Conservation (phyloP, 2,113 vertebrate genomes). For the Vidua macroura region DNA sequence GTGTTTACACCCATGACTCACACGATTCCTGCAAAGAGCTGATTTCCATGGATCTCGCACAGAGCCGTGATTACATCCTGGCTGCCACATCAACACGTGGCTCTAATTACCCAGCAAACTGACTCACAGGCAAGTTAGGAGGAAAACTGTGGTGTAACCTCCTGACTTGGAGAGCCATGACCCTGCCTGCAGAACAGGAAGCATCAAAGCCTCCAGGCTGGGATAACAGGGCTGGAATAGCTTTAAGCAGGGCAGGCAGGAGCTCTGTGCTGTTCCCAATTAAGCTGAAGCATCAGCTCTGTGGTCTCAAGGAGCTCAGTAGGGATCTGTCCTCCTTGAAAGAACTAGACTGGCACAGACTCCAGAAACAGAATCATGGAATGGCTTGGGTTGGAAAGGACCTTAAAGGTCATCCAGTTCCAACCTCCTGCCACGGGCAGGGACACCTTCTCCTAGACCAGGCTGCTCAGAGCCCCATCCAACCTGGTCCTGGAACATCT, state of each 20-base stretch:
- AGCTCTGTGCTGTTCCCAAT: neutral
- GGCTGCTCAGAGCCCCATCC: neutral
- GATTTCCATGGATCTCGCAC: constrained; percentile 38
- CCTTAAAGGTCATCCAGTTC: neutral
- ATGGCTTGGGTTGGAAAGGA: neutral
- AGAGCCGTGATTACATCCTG: neutral
- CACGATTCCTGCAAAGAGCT: constrained; percentile 17
- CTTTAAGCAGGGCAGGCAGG: neutral
- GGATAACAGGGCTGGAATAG: neutral
- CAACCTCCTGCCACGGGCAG: neutral
- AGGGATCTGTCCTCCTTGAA: neutral
- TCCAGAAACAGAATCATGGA: neutral
- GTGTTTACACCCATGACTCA: constrained; percentile 63
- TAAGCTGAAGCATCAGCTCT: neutral
- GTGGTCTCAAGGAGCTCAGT: neutral
- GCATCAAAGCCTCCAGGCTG: neutral
- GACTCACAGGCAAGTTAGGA: neutral
- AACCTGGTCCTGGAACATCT: neutral
- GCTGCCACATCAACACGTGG: constrained; percentile 47
- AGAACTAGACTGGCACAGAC: neutral
- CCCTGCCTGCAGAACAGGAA: neutral
- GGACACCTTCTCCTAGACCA: neutral
- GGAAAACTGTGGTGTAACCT: constrained; percentile 30
- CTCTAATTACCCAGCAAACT: constrained; percentile 46
- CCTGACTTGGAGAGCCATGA: neutral